Evolutionary conservation across 2,888 invertebrate genomes (phyloP).

Genomic region (Monoplex corrugatus): DNA sequence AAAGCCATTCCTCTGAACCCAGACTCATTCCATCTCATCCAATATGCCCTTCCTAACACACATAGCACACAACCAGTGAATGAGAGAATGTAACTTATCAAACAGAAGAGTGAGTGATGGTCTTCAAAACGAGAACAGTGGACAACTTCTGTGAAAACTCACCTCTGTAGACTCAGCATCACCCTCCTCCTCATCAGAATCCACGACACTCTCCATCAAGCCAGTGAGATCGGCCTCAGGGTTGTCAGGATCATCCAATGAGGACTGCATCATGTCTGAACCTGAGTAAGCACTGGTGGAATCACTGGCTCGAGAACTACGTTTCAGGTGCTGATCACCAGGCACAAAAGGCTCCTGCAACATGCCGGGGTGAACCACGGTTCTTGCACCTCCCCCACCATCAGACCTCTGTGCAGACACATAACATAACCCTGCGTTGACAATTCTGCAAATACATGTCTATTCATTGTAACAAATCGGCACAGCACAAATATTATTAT

Average conservation of each 20-base stretch:
- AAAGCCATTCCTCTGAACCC: no score
- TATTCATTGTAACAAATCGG: no score
- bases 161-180: slow-evolving; percentile 72
- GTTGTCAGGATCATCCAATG: slow-evolving; percentile 84
- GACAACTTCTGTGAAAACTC: no score
- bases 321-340: slow-evolving; percentile 68
- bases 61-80: no score
- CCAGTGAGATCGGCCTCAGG: slow-evolving; percentile 90
- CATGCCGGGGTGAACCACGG: slow-evolving; percentile 39
- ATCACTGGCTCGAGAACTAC: slow-evolving; percentile 86
- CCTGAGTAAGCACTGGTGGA: slow-evolving; percentile 98
- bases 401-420: slow-evolving; percentile 52
- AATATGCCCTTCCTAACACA: no score
- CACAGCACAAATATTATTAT: no score
- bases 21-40: no score
- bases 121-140: no score
- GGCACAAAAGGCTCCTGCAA: slow-evolving; percentile 64
- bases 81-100: no score
- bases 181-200: slow-evolving; percentile 96
- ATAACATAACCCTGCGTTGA: no score
- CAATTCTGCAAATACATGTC: no score
- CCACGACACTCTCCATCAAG: slow-evolving; percentile 96
- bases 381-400: slow-evolving; percentile 42
- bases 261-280: slow-evolving; percentile 88
- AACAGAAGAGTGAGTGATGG: no score